A percentile compares a stretch with the other conserved stretches of the same genome.
phyloP scores from a whole-genome alignment of 2,797 vertebrate genomes.

The Coluber constrictor region DNA sequence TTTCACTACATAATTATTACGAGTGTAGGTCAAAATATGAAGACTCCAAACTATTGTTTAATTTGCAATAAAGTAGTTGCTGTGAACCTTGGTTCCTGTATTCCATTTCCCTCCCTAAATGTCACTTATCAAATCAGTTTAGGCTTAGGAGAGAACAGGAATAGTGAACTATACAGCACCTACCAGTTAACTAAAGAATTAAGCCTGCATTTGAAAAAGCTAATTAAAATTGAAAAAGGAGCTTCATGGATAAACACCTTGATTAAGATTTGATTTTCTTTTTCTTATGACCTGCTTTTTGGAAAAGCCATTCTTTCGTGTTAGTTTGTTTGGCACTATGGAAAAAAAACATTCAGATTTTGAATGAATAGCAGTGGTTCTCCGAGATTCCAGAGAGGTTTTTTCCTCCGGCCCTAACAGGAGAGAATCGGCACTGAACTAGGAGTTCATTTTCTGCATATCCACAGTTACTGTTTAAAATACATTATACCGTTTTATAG shows the following conservation, averaged over 20 bases:
- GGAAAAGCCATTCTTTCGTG: not conserved
- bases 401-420: not conserved
- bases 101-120: not conserved
- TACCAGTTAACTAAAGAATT: not conserved
- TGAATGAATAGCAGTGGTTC: not conserved
- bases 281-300: not conserved
- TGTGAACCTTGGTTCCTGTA: not conserved
- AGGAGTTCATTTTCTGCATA: not conserved
- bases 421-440: not conserved
- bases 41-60: not conserved
- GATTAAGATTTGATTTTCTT: not conserved
- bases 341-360: not conserved
- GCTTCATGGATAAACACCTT: not conserved
- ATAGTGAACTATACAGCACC: not conserved
- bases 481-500: not conserved
- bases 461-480: not conserved
- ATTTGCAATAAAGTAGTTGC: not conserved
- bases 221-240: not conserved
- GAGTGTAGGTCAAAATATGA: not conserved
- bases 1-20: not conserved
- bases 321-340: not conserved
- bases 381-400: not conserved
- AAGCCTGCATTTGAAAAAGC: not conserved
- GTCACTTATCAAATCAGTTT: not conserved
- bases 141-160: not conserved